Conservation (phyloP, 2,113 vertebrate genomes). For the Mionectes macconnelli region DNA sequence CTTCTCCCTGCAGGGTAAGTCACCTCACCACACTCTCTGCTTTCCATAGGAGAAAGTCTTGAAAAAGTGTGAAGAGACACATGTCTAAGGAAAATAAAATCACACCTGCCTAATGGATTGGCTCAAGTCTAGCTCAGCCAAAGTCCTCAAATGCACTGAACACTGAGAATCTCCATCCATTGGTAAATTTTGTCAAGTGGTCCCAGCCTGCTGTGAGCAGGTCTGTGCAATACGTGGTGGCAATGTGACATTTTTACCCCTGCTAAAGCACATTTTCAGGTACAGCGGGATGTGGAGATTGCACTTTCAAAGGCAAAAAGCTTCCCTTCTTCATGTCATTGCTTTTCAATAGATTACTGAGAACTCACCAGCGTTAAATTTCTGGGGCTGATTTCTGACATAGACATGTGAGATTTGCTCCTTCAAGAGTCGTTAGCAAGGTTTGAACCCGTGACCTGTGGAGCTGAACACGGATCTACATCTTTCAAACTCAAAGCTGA, state of each 20-base stretch:
- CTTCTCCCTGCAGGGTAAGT: background rate
- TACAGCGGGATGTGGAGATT: background rate
- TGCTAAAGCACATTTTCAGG: slow-evolving; percentile 9
- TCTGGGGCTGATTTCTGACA: slow-evolving; percentile 16
- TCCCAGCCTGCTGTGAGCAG: background rate
- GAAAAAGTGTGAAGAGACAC: background rate
- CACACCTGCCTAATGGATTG: background rate
- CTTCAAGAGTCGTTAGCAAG: slow-evolving; percentile 36
- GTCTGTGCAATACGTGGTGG: background rate
- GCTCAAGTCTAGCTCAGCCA: background rate
- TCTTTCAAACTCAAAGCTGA: slow-evolving; percentile 57
- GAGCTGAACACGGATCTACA: background rate
- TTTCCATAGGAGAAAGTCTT: background rate
- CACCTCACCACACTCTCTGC: background rate
- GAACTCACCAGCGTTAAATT: background rate
- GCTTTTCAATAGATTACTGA: slow-evolving; percentile 31
- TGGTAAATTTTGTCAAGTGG: background rate
- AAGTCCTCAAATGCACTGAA: background rate
- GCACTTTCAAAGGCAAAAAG: slow-evolving; percentile 5
- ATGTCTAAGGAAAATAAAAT: background rate
- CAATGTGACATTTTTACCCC: background rate
- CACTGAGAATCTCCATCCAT: background rate
- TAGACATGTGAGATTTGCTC: background rate
- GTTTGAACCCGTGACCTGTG: slow-evolving; percentile 57
- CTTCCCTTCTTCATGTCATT: background rate